Conservation (phyloP, 2,113 vertebrate species). For the Thryonomys swinderianus region DNA sequence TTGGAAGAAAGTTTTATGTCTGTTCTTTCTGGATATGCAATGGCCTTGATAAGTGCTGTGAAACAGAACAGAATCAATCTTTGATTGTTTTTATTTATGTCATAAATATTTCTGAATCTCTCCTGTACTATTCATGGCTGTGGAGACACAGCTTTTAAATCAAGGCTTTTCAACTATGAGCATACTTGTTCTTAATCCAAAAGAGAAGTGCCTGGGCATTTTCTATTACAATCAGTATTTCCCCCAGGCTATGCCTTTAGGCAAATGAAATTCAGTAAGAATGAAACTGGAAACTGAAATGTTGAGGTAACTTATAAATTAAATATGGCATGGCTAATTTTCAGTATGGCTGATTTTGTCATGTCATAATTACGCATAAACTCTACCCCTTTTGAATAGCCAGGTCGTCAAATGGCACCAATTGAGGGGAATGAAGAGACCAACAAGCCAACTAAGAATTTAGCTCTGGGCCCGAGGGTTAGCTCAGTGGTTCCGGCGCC, state of each 20-base stretch:
- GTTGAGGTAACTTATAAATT: conserved; percentile 15
- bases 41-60: neutral
- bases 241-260: neutral
- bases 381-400: neutral
- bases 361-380: conserved; percentile 26
- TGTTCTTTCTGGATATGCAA: neutral
- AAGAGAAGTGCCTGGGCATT: neutral
- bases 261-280: conserved; percentile 41
- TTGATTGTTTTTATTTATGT: conserved; percentile 11
- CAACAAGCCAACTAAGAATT: neutral
- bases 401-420: neutral
- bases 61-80: neutral
- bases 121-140: neutral
- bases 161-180: neutral
- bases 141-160: neutral
- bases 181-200: conserved; percentile 27
- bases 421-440: neutral
- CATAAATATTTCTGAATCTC: conserved; percentile 23
- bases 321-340: conserved; percentile 18
- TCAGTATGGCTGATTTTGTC: conserved; percentile 17
- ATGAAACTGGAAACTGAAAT: conserved; percentile 33
- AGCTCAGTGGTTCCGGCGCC: no score
- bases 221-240: conserved; percentile 49
- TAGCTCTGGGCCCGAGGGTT: no score
- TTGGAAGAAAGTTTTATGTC: neutral